Evolutionary conservation across 2,797 vertebrate genomes (phyloP).

Genomic region (Scolopax bukidnonensis): DNA sequence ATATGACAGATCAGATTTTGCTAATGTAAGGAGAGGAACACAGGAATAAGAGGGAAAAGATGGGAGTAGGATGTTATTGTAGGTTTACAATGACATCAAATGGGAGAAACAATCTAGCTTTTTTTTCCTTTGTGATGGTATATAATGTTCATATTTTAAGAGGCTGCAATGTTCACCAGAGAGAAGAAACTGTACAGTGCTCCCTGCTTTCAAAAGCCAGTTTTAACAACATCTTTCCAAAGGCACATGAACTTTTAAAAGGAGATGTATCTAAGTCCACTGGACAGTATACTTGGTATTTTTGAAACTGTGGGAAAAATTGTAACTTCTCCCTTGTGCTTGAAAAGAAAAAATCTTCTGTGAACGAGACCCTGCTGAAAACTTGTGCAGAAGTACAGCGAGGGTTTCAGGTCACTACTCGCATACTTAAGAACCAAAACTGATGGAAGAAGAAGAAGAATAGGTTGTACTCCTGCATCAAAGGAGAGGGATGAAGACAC

Average conservation of each 20-base stretch:
- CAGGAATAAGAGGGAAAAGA: background rate
- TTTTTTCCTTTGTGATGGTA: background rate
- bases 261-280: background rate
- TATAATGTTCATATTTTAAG: background rate
- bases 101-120: background rate
- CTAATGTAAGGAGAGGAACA: background rate
- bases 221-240: background rate
- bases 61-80: background rate
- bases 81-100: background rate
- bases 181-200: background rate
- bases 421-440: background rate
- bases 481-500: background rate
- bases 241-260: background rate
- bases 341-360: background rate
- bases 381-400: background rate
- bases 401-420: background rate
- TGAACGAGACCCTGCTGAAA: background rate
- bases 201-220: background rate
- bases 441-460: background rate
- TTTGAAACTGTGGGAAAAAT: background rate
- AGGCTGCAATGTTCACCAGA: background rate
- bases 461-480: background rate
- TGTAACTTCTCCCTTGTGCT: background rate
- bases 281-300: background rate
- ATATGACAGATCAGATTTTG: background rate